Evolutionary conservation across 2,113 vertebrate species (phyloP), one percentile per base, ranked within the genome.

Genomic region (Columba janthina): DNA sequence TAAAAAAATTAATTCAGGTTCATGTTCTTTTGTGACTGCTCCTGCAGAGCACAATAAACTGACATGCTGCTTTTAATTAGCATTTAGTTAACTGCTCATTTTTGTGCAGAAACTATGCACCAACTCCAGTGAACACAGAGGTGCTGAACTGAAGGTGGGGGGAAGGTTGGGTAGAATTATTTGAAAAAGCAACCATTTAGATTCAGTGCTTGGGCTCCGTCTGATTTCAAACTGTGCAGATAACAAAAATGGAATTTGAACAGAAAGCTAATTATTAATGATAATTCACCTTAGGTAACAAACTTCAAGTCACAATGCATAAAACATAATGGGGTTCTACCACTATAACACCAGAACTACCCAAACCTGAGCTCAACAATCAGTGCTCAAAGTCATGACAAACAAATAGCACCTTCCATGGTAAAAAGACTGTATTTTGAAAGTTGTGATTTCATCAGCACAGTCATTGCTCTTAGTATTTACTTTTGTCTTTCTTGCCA

Each of bases 41-140:
- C 94, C 96, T 93, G 89, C 95, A 89, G 95, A 85, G 96, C 77
- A 91, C 78, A 90, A 91, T 95, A 97, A 97, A 96, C 81, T 54
- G 40, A 85, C 90, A 95, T 92, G 89, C 94, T 95, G 94, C 25
- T 96, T 97, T 97, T 96, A 96, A 97, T 96, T 97, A 97, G 88
- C 91, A 94, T 96, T 96, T 93, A 92, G 75, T 89, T 96, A 97
- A 94, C 62, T 79, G 88, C 71, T 97, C 86, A 38, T 93, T 96
- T 97, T 79, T 69, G 81, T 61, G 58, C 65, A 77, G 88, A 84
- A 96, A 74, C 46, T 57, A 10, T 21, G 36, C 72, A 81, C 24
- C 25, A 72, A 40, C 65, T 92, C 48, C 78, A 90, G 64, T 36
- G 57, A 92, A 76, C 80, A 86, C 29, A 62, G 74, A 94, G 87